Percentiles rank a stretch among this genome's conserved stretches.
Evolutionary conservation across 2,888 invertebrate genomes (phyloP).

Genomic region (Scrobipalpa costella): DNA sequence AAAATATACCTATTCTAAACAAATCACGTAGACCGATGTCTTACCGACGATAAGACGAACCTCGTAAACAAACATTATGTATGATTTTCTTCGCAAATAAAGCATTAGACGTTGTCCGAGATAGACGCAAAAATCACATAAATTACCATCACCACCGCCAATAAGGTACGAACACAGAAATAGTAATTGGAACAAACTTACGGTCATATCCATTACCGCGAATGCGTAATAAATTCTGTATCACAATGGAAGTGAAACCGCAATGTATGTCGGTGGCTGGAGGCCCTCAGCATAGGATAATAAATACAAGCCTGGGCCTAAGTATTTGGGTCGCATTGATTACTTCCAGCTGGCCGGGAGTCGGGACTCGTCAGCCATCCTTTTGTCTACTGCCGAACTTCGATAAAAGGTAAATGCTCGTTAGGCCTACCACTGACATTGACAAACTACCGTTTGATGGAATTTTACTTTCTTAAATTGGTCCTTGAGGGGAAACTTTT

Average conservation of each 20-base stretch:
- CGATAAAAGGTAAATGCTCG: constrained; percentile 23
- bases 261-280: constrained; percentile 8
- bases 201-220: constrained; percentile 6
- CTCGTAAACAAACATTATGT: no score
- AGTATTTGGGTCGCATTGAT: constrained; percentile 69
- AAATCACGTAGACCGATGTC: no score
- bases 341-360: constrained; percentile 56
- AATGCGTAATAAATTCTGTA: constrained; percentile 1
- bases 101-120: no score
- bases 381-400: constrained; percentile 47
- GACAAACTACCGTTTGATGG: constrained; percentile 24
- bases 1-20: no score
- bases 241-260: constrained; percentile 7
- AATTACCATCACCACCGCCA: not conserved
- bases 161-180: not conserved
- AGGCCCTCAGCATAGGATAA: not conserved
- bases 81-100: no score
- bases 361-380: constrained; percentile 52
- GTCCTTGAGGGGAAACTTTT: not conserved
- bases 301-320: constrained; percentile 23
- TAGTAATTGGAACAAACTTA: not conserved
- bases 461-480: constrained; percentile 1
- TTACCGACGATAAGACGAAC: no score
- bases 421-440: constrained; percentile 17
- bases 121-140: not conserved